Base-by-base conservation (phyloP, 1,140 invertebrate genomes). In the Calosoma granatense region DNA sequence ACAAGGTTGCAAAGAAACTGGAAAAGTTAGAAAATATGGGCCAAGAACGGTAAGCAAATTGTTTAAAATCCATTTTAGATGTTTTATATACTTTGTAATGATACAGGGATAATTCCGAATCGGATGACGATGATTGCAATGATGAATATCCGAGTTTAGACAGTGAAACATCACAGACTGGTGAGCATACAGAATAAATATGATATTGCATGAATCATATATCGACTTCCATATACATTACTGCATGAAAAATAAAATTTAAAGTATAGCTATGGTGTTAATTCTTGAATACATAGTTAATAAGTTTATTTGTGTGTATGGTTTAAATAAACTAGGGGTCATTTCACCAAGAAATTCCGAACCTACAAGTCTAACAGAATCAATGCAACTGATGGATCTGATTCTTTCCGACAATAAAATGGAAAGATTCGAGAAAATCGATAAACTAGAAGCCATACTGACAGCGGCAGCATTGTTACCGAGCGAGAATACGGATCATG, bases 1-100 rank as follows among this genome's bases (percentile, higher is more conserved):
- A 92, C 59, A 96, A 96, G 74, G 92, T 96, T 51, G 92, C 92
- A 0, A 89, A 88, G 63, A 95, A 95, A 71, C 72, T 96, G 47
- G 92, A 96, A 68, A 92, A 94, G 72, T 73, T 95, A 54, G 88
- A 92, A 73, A 87, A 78, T 59, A 79, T 79, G 65, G 80, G 76
- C 20, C 84, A 86, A 63, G 86, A 85, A 60, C 81, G 71, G 69
- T 78, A 68, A 51, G 63, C 61, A 14, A 55, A 59, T 21, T 59
- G 57, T 36, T 55, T 55, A 2, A 15, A 59, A 30, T 6, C 26
- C 26, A 30, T 30, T 30, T 30, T 30, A 30, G 26, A 22, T 17
- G n/a, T 54, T 12, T 20, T 2, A 2, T 2, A 22, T 0, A 23
- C 22, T 1, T 58, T 55, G 20, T 11, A 36, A 15, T 0, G 0